A percentile compares a stretch with the other conserved stretches of the same genome.
Evolutionary conservation across 2,113 vertebrate genomes (phyloP).

Genomic region (Tamias sibiricus): DNA sequence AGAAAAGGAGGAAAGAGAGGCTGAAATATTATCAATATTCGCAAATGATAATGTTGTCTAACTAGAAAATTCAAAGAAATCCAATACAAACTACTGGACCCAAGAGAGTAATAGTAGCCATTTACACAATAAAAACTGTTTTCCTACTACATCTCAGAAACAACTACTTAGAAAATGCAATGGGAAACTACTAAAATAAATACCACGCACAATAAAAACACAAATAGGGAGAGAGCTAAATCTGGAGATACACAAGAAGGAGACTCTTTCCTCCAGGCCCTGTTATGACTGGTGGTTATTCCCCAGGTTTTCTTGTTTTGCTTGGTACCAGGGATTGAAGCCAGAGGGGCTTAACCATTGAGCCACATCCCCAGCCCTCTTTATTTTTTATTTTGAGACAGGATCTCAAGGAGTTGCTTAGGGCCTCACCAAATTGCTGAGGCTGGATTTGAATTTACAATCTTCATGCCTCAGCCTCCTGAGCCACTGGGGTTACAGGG

Average conservation of each 20-base stretch:
- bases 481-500: too few species aligned
- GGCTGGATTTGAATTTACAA: too few species aligned
- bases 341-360: too few species aligned
- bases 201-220: background rate
- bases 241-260: background rate
- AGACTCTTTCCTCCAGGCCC: background rate
- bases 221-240: background rate
- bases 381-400: too few species aligned
- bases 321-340: too few species aligned
- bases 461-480: too few species aligned
- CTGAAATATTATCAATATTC: background rate
- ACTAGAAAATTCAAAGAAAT: constrained; percentile 8
- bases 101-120: background rate
- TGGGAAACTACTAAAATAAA: constrained; percentile 23
- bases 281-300: background rate
- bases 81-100: background rate
- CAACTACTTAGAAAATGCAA: background rate
- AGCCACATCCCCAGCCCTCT: too few species aligned
- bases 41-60: background rate
- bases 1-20: background rate
- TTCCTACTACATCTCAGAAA: background rate
- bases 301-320: too few species aligned
- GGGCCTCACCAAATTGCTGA: too few species aligned
- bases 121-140: background rate
- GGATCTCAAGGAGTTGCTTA: too few species aligned